Evolutionary conservation across 2,888 invertebrate genomes (phyloP).

Genomic region (Drosophila yooni): DNA sequence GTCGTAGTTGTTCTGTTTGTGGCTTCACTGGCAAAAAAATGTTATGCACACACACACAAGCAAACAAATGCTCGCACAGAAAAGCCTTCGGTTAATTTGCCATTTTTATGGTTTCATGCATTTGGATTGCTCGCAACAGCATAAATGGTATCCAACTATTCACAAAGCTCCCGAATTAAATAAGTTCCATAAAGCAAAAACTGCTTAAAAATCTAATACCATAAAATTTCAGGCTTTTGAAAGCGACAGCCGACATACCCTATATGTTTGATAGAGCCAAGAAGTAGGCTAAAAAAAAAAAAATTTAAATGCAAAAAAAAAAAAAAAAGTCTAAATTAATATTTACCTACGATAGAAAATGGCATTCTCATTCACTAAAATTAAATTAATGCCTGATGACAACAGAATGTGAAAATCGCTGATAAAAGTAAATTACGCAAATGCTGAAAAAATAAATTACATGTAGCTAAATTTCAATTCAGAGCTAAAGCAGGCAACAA

Average conservation of each 20-base stretch:
- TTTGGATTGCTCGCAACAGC: conserved; percentile 42
- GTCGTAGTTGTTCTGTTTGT: conserved; percentile 64
- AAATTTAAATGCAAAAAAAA: not conserved
- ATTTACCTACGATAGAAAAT: not conserved
- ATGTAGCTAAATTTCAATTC: conserved; percentile 55
- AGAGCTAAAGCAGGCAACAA: conserved; percentile 19
- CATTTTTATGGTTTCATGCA: conserved; percentile 83
- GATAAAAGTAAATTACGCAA: conserved; percentile 31
- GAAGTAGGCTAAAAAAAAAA: conserved; percentile 18
- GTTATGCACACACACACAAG: conserved; percentile 45
- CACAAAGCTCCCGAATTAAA: conserved; percentile 11
- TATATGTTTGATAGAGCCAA: not conserved
- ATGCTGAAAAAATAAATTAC: conserved; percentile 1
- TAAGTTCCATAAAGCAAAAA: conserved; percentile 29
- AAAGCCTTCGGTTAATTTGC: conserved; percentile 78
- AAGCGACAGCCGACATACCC: not conserved
- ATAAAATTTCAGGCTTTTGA: not conserved
- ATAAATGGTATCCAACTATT: conserved; percentile 32
- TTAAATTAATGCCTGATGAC: not conserved
- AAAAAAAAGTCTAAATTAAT: not conserved
- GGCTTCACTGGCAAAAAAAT: conserved; percentile 66
- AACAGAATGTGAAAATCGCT: not conserved
- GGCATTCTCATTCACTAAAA: not conserved
- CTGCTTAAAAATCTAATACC: not conserved
- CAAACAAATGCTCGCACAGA: conserved; percentile 20